Evolutionary conservation across 2,797 vertebrate genomes (phyloP).

Genomic region (Scolopax bukidnonensis): DNA sequence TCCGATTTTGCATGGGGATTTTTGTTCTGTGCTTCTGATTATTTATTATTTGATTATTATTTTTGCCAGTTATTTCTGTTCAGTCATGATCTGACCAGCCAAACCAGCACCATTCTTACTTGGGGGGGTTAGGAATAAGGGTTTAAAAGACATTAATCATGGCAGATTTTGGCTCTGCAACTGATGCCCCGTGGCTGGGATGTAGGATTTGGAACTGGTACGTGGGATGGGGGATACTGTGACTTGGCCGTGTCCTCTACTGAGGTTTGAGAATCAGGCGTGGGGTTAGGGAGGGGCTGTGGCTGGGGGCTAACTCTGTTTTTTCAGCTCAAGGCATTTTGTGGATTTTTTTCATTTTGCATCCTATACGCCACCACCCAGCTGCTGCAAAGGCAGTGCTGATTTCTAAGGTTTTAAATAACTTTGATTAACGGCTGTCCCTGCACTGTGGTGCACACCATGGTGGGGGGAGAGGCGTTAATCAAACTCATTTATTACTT

Average conservation of each 20-base stretch:
- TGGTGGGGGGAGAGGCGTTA: background rate
- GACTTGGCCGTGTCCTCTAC: fast-evolving
- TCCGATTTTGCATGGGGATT: background rate
- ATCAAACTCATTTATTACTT: background rate
- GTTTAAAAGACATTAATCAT: background rate
- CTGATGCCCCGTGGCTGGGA: background rate
- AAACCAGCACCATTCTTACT: background rate
- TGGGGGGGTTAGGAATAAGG: background rate
- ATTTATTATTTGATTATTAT: background rate
- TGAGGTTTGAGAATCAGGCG: background rate
- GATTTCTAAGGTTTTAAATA: background rate
- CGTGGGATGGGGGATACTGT: background rate
- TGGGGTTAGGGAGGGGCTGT: fast-evolving
- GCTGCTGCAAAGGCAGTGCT: background rate
- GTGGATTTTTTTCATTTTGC: background rate
- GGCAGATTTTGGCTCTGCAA: background rate
- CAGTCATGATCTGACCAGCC: background rate
- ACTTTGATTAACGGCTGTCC: background rate
- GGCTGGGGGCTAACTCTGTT: fast-evolving
- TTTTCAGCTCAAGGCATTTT: background rate
- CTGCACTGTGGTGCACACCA: background rate
- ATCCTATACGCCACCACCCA: background rate
- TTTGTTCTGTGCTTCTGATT: background rate
- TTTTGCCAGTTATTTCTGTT: background rate
- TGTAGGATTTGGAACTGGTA: background rate